Conservation (phyloP, 2,888 invertebrate genomes). For the Hirudinaria manillensis region DNA sequence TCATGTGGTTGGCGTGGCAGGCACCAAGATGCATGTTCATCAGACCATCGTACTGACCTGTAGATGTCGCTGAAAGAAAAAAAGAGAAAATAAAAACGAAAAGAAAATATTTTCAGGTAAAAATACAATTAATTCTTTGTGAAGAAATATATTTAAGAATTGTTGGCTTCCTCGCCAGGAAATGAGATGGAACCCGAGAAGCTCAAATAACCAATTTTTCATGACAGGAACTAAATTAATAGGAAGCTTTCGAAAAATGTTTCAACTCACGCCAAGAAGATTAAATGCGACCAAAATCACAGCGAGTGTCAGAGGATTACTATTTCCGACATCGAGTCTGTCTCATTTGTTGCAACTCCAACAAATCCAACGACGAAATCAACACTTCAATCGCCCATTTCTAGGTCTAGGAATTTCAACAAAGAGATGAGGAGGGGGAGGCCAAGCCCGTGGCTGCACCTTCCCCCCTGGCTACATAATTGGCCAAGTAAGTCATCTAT, state of each 20-base stretch:
- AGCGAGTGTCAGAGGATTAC: too few species aligned
- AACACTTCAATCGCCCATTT: too few species aligned
- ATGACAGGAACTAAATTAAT: conserved; percentile 8
- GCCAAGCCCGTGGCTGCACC: too few species aligned
- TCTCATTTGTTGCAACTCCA: too few species aligned
- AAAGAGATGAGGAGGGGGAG: too few species aligned
- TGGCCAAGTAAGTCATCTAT: too few species aligned
- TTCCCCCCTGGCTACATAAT: too few species aligned
- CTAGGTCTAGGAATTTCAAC: too few species aligned
- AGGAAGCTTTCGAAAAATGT: conserved; percentile 5
- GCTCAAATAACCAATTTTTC: conserved; percentile 18
- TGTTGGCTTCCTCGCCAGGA: conserved; percentile 3
- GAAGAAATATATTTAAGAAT: too few species aligned
- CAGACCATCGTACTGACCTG: conserved; percentile 19
- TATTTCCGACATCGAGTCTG: too few species aligned
- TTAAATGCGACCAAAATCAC: not conserved
- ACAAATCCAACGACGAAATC: too few species aligned
- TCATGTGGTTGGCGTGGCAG: conserved; percentile 27
- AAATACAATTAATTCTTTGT: not conserved
- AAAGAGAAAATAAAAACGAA: not conserved
- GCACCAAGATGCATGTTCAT: conserved; percentile 22
- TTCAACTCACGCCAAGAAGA: not conserved
- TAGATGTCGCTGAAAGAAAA: conserved; percentile 24
- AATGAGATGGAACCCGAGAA: conserved; percentile 6
- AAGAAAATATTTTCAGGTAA: not conserved